These are phyloP conservation scores for Xenotilapia caudafasciata DNA, from an alignment of 2,113 vertebrate species.

Conservation along the genomic window DNA sequence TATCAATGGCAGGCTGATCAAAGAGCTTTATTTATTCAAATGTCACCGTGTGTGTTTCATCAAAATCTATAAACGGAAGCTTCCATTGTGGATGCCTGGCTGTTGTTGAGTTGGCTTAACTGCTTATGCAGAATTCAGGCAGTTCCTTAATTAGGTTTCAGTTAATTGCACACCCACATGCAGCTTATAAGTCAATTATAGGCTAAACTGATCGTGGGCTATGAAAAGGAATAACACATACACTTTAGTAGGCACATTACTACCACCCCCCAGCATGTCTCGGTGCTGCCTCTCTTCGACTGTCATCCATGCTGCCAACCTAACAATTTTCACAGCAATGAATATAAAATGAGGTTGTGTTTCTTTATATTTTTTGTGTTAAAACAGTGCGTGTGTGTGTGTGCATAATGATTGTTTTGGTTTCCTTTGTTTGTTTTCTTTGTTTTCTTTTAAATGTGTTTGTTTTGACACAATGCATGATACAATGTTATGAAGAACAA, in stretches of 20 bases:
- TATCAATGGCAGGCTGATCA: neutral
- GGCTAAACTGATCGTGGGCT: conserved; percentile 23
- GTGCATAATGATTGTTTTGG: neutral
- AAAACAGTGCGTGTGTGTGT: neutral
- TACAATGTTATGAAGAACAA: neutral
- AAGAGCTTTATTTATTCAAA: neutral
- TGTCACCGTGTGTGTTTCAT: neutral
- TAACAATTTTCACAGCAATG: neutral
- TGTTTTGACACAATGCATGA: neutral
- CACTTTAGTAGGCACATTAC: neutral
- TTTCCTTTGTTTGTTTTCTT: neutral
- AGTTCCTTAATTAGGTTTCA: conserved; percentile 45
- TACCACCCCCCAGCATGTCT: neutral
- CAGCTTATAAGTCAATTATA: conserved; percentile 51
- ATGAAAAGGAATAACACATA: conserved; percentile 4
- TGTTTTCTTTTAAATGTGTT: neutral
- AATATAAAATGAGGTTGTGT: neutral
- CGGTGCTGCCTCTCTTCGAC: neutral
- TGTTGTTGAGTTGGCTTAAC: conserved; percentile 4
- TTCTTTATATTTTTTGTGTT: neutral
- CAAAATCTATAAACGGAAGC: neutral
- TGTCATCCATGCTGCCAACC: conserved; percentile 4
- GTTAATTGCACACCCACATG: conserved; percentile 55
- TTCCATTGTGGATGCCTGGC: neutral
- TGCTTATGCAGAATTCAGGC: conserved; percentile 32